phyloP scores from a whole-genome alignment of 2,888 invertebrate species.

The Lucinisca nassula region DNA sequence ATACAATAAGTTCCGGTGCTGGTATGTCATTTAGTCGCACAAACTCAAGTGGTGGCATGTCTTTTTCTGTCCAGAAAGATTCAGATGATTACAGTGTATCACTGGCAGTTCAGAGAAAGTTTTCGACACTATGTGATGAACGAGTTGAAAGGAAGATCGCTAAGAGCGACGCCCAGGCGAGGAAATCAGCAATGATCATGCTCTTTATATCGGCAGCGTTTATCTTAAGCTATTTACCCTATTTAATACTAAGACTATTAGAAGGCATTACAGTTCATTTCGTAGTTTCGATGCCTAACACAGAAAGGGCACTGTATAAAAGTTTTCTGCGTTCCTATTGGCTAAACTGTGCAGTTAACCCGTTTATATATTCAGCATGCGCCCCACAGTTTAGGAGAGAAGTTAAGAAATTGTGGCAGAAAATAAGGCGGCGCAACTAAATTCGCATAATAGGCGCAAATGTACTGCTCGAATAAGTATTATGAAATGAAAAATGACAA shows the following conservation, averaged over 20 bases:
- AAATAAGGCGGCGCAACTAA: not conserved
- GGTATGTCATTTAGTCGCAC: not conserved
- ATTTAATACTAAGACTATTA: conserved; percentile 61
- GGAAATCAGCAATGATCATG: conserved; percentile 73
- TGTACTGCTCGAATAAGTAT: no score
- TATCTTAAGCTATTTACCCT: conserved; percentile 68
- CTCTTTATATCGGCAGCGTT: conserved; percentile 72
- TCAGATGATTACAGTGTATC: not conserved
- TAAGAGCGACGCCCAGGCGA: conserved; percentile 39
- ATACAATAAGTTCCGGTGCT: not conserved
- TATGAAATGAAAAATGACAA: no score
- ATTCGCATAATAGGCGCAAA: no score
- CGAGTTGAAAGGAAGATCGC: not conserved
- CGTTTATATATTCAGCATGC: conserved; percentile 78
- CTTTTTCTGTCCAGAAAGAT: no score
- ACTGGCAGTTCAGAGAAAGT: not conserved
- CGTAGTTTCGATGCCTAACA: conserved; percentile 57
- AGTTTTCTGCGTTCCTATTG: conserved; percentile 73
- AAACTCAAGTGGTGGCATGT: not conserved
- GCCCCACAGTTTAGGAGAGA: conserved; percentile 65
- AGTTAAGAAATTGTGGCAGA: conserved; percentile 1
- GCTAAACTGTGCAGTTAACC: conserved; percentile 76
- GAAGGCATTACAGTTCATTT: conserved; percentile 54
- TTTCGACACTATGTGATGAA: not conserved
- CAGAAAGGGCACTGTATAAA: conserved; percentile 63